Conservation (phyloP, 1,140 invertebrate genomes). For the Probaryconus sp. region DNA sequence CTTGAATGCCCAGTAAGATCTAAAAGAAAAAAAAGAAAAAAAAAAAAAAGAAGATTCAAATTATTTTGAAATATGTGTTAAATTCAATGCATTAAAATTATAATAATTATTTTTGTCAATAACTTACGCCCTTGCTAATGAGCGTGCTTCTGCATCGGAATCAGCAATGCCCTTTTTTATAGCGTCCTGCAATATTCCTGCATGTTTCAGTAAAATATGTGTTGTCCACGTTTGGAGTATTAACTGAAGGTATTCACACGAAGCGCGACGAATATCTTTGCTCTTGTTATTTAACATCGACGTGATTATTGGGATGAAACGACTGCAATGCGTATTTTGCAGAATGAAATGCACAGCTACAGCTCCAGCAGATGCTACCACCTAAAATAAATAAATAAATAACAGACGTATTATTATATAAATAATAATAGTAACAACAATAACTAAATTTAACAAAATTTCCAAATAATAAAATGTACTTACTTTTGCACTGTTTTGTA, state of each 20-base stretch:
- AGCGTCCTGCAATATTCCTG: slow-evolving; percentile 86
- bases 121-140: slow-evolving; percentile 84
- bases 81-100: no score
- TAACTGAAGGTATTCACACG: slow-evolving; percentile 91
- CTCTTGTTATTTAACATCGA: slow-evolving; percentile 90
- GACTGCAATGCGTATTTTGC: slow-evolving; percentile 88
- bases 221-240: slow-evolving; percentile 92
- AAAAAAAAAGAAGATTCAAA: no score
- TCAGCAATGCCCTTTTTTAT: slow-evolving; percentile 94
- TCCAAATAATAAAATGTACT: slow-evolving; percentile 26
- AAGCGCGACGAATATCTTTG: slow-evolving; percentile 91
- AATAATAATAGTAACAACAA: slow-evolving; percentile 29
- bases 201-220: slow-evolving; percentile 89
- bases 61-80: slow-evolving; percentile 60
- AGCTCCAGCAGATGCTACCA: slow-evolving; percentile 93
- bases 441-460: slow-evolving; percentile 11
- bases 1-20: slow-evolving; percentile 94
- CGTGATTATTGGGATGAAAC: slow-evolving; percentile 93
- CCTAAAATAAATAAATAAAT: slow-evolving; percentile 76
- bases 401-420: slow-evolving; percentile 21
- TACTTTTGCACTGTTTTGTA: slow-evolving; percentile 97
- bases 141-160: slow-evolving; percentile 93
- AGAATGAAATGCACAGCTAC: slow-evolving; percentile 94
- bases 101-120: no score
- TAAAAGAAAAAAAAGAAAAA: slow-evolving; percentile 70